A percentile compares a stretch with the other conserved stretches of the same genome.
These are phyloP conservation scores for Nasua narica DNA, from an alignment of 2,797 vertebrate species.

Conservation along the genomic window DNA sequence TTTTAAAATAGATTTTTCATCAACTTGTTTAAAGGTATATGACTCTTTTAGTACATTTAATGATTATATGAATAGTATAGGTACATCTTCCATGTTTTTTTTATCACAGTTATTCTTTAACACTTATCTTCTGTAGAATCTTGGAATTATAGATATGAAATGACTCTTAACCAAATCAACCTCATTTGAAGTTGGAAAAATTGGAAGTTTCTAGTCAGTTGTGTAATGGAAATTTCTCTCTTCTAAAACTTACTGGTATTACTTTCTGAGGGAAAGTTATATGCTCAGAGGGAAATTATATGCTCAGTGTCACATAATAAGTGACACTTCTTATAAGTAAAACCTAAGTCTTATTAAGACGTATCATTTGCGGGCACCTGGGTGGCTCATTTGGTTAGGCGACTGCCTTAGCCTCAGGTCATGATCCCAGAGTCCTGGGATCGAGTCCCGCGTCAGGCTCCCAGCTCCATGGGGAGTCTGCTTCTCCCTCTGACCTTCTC, in stretches of 20 bases:
- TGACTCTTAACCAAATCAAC: not conserved
- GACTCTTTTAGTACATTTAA: not conserved
- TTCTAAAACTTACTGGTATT: no score
- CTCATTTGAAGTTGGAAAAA: slow-evolving; percentile 23
- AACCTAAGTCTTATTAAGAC: not conserved
- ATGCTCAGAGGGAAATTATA: not conserved
- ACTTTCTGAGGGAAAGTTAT: no score
- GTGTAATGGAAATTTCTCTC: no score
- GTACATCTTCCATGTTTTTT: not conserved
- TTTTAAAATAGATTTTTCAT: not conserved
- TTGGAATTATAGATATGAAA: slow-evolving; percentile 26
- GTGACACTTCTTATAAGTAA: not conserved
- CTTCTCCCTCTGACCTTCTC: no score
- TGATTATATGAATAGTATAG: slow-evolving; percentile 7
- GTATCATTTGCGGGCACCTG: no score
- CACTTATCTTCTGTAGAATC: not conserved
- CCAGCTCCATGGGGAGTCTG: no score
- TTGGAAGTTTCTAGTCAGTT: not conserved
- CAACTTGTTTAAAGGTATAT: not conserved
- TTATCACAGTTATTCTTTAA: not conserved
- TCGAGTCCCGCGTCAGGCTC: no score
- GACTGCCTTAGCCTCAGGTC: no score
- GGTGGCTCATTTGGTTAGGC: no score
- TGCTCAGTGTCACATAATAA: not conserved
- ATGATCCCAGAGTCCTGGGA: no score